Percentiles rank a stretch among this genome's conserved stretches.
Evolutionary conservation across 2,888 invertebrate species (phyloP).

Genomic region (Apodemia mormo): DNA sequence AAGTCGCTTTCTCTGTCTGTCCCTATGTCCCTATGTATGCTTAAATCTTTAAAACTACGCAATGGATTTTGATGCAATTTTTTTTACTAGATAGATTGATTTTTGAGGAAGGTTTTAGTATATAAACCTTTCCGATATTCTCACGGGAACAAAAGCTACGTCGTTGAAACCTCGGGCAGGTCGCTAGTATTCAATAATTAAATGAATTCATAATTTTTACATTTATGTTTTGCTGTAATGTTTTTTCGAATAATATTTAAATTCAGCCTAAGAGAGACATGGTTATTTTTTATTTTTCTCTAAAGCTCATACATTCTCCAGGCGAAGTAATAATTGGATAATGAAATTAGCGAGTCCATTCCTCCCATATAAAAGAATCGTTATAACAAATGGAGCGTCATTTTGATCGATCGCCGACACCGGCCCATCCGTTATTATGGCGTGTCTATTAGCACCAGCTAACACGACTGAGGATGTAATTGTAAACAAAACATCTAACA

Average conservation of each 20-base stretch:
- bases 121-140: too few relatives aligned
- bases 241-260: not conserved
- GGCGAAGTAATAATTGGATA: conserved; percentile 5
- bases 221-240: too few relatives aligned
- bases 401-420: conserved; percentile 33
- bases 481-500: conserved; percentile 11
- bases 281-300: not conserved
- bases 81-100: too few relatives aligned
- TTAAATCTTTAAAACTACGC: too few relatives aligned
- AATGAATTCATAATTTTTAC: too few relatives aligned
- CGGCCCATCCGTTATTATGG: conserved; percentile 35
- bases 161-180: too few relatives aligned
- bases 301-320: not conserved
- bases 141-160: too few relatives aligned
- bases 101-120: too few relatives aligned
- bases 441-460: conserved; percentile 14
- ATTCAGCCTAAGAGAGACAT: not conserved
- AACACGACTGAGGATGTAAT: not conserved
- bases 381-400: conserved; percentile 32
- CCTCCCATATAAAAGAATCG: conserved; percentile 27
- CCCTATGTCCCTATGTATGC: too few relatives aligned
- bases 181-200: too few relatives aligned
- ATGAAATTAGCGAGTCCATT: conserved; percentile 14
- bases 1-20: too few relatives aligned
- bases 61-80: too few relatives aligned